Percentiles rank a stretch among this genome's conserved stretches.
Evolutionary conservation across 2,888 invertebrate species (phyloP).

Genomic region (Hydraecia micacea): DNA sequence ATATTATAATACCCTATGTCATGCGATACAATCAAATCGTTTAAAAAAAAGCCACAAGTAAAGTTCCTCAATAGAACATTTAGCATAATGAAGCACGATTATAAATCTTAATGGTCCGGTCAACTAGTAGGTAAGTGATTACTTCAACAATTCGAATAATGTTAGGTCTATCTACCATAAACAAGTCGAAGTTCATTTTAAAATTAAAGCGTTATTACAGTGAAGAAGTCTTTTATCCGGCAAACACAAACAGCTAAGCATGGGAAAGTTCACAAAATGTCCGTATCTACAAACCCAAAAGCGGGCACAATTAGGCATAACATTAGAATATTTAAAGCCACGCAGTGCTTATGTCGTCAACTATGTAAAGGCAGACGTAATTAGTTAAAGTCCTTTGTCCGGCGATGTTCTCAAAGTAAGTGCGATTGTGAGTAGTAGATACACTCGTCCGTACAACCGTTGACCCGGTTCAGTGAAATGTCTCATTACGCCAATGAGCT

Average conservation of each 20-base stretch:
- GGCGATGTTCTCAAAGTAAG: constrained; percentile 65
- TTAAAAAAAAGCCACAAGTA: constrained; percentile 33
- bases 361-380: constrained; percentile 65
- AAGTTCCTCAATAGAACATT: constrained; percentile 48
- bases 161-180: background rate
- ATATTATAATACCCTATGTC: constrained; percentile 27
- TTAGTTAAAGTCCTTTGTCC: constrained; percentile 74
- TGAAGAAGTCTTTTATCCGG: background rate
- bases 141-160: background rate
- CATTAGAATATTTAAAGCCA: constrained; percentile 61
- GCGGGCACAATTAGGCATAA: constrained; percentile 26
- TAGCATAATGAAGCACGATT: constrained; percentile 45
- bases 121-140: constrained; percentile 12
- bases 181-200: background rate
- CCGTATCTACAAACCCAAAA: constrained; percentile 22
- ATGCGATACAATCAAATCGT: constrained; percentile 46
- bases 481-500: constrained; percentile 77
- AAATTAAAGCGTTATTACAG: background rate
- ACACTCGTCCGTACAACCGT: constrained; percentile 49
- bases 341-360: constrained; percentile 53
- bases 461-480: constrained; percentile 75
- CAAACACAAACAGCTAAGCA: background rate
- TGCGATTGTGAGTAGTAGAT: constrained; percentile 45
- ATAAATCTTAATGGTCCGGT: constrained; percentile 12
- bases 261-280: constrained; percentile 31